Evolutionary conservation across 2,113 vertebrate genomes (phyloP).

Genomic region (Maccullochella peelii): DNA sequence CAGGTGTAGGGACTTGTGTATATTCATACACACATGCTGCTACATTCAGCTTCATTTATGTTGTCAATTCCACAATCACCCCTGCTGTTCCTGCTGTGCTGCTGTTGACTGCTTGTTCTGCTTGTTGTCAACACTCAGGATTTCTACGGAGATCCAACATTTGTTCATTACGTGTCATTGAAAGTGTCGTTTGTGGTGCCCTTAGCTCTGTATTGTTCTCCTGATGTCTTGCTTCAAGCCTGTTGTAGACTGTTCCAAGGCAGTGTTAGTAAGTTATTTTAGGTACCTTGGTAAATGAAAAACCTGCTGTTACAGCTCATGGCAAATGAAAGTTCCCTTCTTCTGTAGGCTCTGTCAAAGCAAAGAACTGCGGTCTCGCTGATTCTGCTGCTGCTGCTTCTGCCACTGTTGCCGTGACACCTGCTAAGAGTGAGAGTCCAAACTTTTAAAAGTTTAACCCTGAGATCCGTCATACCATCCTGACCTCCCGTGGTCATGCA

Average conservation of each 20-base stretch:
- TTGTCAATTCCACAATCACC: background rate
- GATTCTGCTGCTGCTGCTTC: background rate
- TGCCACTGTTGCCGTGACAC: conserved; percentile 6
- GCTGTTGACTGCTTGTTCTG: conserved; percentile 16
- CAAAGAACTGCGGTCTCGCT: background rate
- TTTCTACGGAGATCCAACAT: conserved; percentile 6
- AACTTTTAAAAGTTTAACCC: conserved; percentile 9
- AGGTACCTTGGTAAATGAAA: conserved; percentile 21
- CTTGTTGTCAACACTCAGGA: conserved; percentile 21
- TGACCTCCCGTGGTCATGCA: background rate
- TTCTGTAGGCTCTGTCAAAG: conserved; percentile 20
- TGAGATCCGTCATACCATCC: background rate
- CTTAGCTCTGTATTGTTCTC: conserved; percentile 19
- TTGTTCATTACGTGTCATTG: conserved; percentile 34
- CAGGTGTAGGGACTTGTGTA: background rate
- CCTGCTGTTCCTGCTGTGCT: conserved; percentile 21
- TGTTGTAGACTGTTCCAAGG: background rate
- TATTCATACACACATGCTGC: too few relatives aligned
- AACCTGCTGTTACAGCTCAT: conserved; percentile 15
- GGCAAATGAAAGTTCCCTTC: conserved; percentile 14
- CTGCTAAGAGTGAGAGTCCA: background rate
- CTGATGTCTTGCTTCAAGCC: conserved; percentile 7
- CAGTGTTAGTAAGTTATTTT: conserved; percentile 49
- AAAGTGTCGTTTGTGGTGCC: background rate
- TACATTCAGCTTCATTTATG: background rate